Evolutionary conservation across 2,797 vertebrate species (phyloP).

Genomic region (Sarcoramphus papa): DNA sequence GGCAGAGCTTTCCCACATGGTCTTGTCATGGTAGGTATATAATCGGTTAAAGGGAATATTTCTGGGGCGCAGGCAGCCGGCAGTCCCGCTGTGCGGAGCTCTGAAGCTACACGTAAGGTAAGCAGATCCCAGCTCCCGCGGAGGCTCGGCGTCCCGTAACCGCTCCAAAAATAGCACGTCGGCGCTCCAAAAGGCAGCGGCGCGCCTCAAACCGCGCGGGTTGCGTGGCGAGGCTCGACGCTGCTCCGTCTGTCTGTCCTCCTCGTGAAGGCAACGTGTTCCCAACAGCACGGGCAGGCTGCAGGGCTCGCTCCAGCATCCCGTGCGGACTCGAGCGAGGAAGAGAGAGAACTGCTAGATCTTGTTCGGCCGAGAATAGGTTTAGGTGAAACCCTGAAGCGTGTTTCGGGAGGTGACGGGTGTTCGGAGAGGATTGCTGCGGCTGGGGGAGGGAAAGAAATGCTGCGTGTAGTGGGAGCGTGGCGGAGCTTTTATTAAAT

Average conservation of each 20-base stretch:
- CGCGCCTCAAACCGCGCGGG: rapidly evolving
- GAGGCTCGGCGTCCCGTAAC: rapidly evolving
- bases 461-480: rapidly evolving
- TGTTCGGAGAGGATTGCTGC: neutral
- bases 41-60: neutral
- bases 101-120: neutral
- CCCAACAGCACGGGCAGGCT: rapidly evolving
- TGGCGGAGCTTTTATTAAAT: neutral
- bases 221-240: rapidly evolving
- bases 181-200: neutral
- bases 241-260: neutral
- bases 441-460: neutral
- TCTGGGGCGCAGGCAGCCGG: neutral
- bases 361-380: neutral
- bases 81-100: neutral
- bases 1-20: neutral
- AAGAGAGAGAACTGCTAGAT: neutral
- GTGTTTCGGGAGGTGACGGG: neutral
- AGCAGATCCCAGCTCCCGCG: neutral
- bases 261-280: neutral
- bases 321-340: neutral
- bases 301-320: neutral
- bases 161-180: neutral
- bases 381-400: neutral
- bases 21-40: neutral